Percentiles rank a stretch among this genome's conserved stretches.
Conservation (phyloP, 2,797 vertebrate genomes). For the Gadopsis bispinosus region DNA sequence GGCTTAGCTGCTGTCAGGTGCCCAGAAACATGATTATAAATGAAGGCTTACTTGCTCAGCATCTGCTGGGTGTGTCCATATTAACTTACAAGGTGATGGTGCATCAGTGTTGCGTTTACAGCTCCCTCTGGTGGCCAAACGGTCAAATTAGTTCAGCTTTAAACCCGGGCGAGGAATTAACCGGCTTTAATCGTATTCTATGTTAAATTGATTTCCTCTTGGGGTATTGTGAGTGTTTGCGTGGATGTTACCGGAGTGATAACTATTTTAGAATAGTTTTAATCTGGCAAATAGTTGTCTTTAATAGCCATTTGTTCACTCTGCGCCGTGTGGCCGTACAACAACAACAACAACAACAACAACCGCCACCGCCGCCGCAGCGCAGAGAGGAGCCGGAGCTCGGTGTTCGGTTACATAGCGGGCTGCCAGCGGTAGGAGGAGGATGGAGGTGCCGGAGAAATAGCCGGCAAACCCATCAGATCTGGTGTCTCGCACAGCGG, state of each 20-base stretch:
- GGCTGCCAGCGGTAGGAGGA: slow-evolving; percentile 27
- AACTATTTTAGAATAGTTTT: not conserved
- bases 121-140: slow-evolving; percentile 2
- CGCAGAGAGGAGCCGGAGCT: too few species aligned
- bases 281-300: not conserved
- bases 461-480: not conserved
- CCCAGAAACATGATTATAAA: not conserved
- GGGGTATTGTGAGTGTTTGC: not conserved
- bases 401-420: not conserved
- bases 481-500: not conserved
- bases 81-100: not conserved
- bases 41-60: not conserved
- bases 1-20: not conserved
- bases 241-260: not conserved
- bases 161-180: not conserved
- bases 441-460: slow-evolving; percentile 45
- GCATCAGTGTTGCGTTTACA: not conserved
- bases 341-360: too few species aligned
- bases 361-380: too few species aligned
- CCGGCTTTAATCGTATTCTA: not conserved
- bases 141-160: not conserved
- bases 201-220: not conserved
- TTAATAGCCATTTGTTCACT: not conserved
- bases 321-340: too few species aligned
- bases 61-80: not conserved